Evolutionary conservation across 2,797 vertebrate species (phyloP).

Genomic region (Pangasius macronema): DNA sequence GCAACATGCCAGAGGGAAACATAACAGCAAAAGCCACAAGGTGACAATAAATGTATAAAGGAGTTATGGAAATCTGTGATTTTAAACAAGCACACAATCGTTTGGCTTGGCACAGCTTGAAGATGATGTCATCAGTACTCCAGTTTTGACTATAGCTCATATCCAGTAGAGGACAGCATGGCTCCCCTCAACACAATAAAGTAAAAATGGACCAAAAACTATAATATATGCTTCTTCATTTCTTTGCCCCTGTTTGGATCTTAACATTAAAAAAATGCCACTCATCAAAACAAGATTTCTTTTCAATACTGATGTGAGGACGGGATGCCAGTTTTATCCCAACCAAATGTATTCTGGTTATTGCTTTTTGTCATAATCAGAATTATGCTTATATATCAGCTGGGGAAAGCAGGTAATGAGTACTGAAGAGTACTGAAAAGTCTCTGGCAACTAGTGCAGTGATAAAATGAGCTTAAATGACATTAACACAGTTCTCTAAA

Average conservation of each 20-base stretch:
- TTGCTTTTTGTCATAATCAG: background rate
- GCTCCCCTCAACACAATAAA: conserved; percentile 28
- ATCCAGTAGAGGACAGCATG: conserved; percentile 27
- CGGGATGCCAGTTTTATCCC: background rate
- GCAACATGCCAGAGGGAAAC: conserved; percentile 42
- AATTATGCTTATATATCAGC: conserved; percentile 13
- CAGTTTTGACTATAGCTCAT: conserved; percentile 51
- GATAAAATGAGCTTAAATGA: conserved; percentile 4
- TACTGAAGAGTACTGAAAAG: conserved; percentile 27
- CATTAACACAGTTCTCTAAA: background rate
- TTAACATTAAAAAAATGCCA: background rate
- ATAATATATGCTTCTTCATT: background rate
- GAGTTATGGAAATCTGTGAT: conserved; percentile 50
- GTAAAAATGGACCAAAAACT: background rate
- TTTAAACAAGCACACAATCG: conserved; percentile 62
- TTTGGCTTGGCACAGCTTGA: conserved; percentile 65
- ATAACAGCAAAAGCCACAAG: conserved; percentile 17
- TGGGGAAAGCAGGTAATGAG: conserved; percentile 15
- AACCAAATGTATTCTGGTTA: conserved; percentile 9
- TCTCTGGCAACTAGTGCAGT: background rate
- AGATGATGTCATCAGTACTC: conserved; percentile 64
- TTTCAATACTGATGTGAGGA: background rate
- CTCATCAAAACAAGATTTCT: background rate
- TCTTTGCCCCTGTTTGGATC: background rate
- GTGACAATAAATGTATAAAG: conserved; percentile 57